phyloP scores from a whole-genome alignment of 2,113 vertebrate species.

The Canis aureus region DNA sequence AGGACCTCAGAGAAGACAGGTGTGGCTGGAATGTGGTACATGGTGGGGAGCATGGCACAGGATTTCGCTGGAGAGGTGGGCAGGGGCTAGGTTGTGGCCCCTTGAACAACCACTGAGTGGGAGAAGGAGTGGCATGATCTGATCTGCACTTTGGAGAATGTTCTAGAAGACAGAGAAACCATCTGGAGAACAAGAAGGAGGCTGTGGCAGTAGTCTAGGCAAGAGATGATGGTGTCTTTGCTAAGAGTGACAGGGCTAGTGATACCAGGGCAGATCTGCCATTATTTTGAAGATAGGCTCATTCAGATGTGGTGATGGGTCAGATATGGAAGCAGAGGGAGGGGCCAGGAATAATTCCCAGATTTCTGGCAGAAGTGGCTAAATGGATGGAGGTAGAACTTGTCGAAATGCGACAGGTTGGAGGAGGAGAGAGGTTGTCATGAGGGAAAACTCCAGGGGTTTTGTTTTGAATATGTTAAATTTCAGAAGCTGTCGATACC shows the following conservation, averaged over 20 bases:
- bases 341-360: background rate
- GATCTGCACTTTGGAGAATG: background rate
- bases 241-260: background rate
- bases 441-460: background rate
- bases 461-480: slow-evolving; percentile 50
- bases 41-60: rapidly evolving
- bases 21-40: background rate
- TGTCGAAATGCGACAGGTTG: background rate
- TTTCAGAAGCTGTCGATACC: background rate
- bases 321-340: background rate
- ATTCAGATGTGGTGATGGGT: background rate
- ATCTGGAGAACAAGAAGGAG: background rate
- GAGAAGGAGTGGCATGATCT: background rate
- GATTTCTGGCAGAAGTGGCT: slow-evolving; percentile 15
- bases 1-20: background rate
- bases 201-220: background rate
- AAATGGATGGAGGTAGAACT: background rate
- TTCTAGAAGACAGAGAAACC: slow-evolving; percentile 27
- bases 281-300: slow-evolving; percentile 20
- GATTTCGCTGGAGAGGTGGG: background rate
- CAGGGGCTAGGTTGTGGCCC: too few species aligned
- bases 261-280: background rate
- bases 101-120: background rate
- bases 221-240: background rate
- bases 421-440: background rate